Percentiles rank a stretch among this genome's conserved stretches.
Conservation (phyloP, 1,140 invertebrate species). For the Eupeodes corollae region DNA sequence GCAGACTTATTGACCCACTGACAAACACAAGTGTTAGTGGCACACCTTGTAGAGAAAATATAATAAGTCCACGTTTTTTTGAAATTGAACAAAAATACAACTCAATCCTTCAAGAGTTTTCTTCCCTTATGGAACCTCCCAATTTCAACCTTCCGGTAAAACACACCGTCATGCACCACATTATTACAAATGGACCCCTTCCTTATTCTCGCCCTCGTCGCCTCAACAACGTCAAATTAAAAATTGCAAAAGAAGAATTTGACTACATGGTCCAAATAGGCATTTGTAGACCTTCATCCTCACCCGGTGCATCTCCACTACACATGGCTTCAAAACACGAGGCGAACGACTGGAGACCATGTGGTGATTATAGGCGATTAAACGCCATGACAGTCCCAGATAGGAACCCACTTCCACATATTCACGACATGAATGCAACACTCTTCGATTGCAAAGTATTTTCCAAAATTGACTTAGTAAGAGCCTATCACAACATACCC, state of each 20-base stretch:
- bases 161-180: conserved; percentile 5
- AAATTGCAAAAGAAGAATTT: conserved; percentile 17
- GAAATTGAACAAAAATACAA: not conserved
- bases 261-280: too few relatives aligned
- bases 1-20: conserved; percentile 20
- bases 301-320: conserved; percentile 38
- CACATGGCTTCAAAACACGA: conserved; percentile 35
- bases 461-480: conserved; percentile 33
- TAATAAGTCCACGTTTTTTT: not conserved
- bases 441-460: conserved; percentile 29
- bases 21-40: conserved; percentile 6
- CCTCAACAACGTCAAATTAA: conserved; percentile 22
- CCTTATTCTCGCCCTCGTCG: conserved; percentile 19
- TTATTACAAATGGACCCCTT: conserved; percentile 22
- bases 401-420: conserved; percentile 24
- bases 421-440: conserved; percentile 31
- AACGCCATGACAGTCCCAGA: conserved; percentile 32
- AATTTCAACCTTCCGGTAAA: not conserved
- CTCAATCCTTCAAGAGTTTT: conserved; percentile 15
- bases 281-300: conserved; percentile 25
- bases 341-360: conserved; percentile 21
- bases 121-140: conserved; percentile 19
- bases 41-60: not conserved
- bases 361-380: conserved; percentile 34
- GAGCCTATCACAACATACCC: conserved; percentile 39